Percentiles rank a stretch among this genome's conserved stretches.
Conservation (phyloP, 2,888 invertebrate genomes). For the Diachrysia chrysitis region DNA sequence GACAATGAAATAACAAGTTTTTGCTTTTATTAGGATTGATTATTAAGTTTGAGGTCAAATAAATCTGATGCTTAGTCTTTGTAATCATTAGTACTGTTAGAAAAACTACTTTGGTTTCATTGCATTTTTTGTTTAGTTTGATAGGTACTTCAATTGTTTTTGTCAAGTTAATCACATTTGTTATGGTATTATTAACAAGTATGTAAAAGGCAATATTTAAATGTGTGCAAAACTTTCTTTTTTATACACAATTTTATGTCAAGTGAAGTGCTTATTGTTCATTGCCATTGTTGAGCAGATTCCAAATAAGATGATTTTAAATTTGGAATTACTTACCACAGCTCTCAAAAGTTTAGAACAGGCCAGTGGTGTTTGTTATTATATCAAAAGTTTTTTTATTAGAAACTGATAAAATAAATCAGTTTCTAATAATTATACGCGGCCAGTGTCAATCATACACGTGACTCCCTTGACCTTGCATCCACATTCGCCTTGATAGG, state of each 20-base stretch:
- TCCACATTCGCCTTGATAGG: slow-evolving; percentile 47
- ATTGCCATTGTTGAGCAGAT: neutral
- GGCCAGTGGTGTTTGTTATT: slow-evolving; percentile 33
- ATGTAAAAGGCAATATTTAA: neutral
- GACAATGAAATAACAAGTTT: neutral
- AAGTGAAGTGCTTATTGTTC: slow-evolving; percentile 2
- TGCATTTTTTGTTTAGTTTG: neutral
- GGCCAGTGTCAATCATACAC: slow-evolving; percentile 44
- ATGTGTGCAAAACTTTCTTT: slow-evolving; percentile 6
- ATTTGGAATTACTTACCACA: slow-evolving; percentile 12
- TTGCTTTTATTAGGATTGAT: neutral
- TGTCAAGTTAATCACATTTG: slow-evolving; percentile 1
- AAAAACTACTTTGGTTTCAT: neutral
- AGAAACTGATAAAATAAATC: slow-evolving; percentile 28
- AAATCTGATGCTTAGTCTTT: neutral
- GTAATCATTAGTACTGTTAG: neutral
- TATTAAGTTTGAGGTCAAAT: neutral
- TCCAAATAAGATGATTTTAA: slow-evolving; percentile 13
- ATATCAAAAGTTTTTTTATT: slow-evolving; percentile 21
- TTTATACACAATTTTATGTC: neutral
- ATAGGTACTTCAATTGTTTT: neutral
- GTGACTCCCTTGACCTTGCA: slow-evolving; percentile 61
- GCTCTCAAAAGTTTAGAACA: slow-evolving; percentile 24
- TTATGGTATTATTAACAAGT: neutral
- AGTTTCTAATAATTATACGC: slow-evolving; percentile 28